Evolutionary conservation across 2,113 vertebrate species (phyloP), one percentile per base, ranked within the genome.

Genomic region (Colistium nudipinnis): DNA sequence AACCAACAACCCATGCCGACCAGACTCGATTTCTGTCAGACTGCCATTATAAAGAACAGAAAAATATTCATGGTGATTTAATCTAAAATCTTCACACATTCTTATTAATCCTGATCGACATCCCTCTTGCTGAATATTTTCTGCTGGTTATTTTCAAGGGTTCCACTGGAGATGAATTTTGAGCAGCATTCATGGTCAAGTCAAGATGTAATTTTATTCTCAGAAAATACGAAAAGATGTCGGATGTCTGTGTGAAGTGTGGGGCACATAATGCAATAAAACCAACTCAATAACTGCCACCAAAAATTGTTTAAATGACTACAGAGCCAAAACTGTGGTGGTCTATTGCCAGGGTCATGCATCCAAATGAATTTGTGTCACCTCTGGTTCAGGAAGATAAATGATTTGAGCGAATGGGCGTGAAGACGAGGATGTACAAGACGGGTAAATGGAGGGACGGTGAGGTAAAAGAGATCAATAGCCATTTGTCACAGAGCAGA

Each of bases 361-460:
- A 28, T 68, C 64, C 27, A 45, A 76, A 78, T 72, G 31, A 45
- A 61, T 84, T 78, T 71, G 12, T 62, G 53, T 62, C 73, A 64
- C 53, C 52, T 67, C 49, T n/a, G 19, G 19, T 56, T 33, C 28
- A 48, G 39, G 19, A 31, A 17, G 1, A 51, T 47, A 70, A 74
- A 80, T 30, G 1, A 70, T 67, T 30, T 30, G 38, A 67, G 63
- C 27, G 45, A 67, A 55, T 59, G 51, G 67, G 36, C 12, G 13
- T 43, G 51, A 75, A 66, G 49, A 33, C 55, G 38, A 62, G 63
- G 67, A 72, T 70, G 57, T 59, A 54, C 7, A 19, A 74, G 49
- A 62, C n/a, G 56, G 49, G 57, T 62, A 51, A 75, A 51, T 16
- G 17, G 17, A 63, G 33, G 48, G 24, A n/a, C 17, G 38, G 38